These are phyloP conservation scores for Oconnorella tubifera DNA, from an alignment of 2,888 invertebrate genomes.

Conservation along the genomic window DNA sequence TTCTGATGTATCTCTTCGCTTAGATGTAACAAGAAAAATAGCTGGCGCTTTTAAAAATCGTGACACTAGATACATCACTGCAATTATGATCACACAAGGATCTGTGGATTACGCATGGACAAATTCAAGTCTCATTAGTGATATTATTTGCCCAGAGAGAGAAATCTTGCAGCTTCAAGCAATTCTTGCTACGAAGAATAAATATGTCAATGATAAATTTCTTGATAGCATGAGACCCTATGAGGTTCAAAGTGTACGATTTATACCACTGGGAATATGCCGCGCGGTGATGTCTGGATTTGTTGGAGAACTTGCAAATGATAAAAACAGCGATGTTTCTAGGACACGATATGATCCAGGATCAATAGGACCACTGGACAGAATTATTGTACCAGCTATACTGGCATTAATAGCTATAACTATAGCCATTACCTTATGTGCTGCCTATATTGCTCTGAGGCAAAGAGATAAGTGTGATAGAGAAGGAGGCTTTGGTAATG, in stretches of 20 bases:
- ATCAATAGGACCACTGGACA: no score
- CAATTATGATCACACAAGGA: background rate
- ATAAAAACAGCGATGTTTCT: no score
- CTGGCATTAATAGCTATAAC: no score
- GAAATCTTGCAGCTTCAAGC: background rate
- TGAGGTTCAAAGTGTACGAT: background rate
- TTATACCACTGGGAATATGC: background rate
- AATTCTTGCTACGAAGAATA: no score
- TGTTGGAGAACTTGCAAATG: no score
- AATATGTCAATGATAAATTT: background rate
- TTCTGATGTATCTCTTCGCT: background rate
- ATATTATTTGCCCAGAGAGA: background rate
- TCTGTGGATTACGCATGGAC: background rate
- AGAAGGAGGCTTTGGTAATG: no score
- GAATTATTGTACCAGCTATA: no score
- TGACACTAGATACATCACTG: background rate
- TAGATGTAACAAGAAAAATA: background rate
- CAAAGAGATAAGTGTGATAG: no score
- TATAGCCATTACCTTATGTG: no score
- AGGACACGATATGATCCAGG: no score
- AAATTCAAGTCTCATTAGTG: background rate
- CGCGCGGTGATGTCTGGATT: background rate
- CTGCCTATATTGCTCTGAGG: no score
- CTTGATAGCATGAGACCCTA: background rate
- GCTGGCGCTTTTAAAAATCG: background rate